Evolutionary conservation across 2,113 vertebrate species (phyloP).

Genomic region (Notarius lentiginosus): DNA sequence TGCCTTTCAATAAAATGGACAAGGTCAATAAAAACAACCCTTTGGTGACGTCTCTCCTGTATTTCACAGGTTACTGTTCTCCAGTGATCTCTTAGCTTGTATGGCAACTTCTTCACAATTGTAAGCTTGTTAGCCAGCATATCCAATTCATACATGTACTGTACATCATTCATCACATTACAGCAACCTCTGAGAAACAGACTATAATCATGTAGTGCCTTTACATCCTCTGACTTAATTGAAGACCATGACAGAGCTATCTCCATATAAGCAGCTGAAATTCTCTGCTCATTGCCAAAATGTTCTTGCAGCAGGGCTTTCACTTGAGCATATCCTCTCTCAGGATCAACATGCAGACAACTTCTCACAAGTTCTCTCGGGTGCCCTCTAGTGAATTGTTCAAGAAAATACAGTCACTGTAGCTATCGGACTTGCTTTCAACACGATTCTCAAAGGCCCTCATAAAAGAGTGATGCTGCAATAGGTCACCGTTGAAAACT

Average conservation of each 20-base stretch:
- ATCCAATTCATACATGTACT: not conserved
- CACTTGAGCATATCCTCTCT: not conserved
- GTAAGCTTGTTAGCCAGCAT: not conserved
- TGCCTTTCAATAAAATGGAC: constrained; percentile 30
- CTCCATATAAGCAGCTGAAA: constrained; percentile 36
- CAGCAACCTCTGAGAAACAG: too few relatives aligned
- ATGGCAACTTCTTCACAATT: not conserved
- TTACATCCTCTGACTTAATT: not conserved
- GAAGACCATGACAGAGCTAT: constrained; percentile 5
- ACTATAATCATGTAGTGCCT: too few relatives aligned
- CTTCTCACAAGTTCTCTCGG: not conserved
- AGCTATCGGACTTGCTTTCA: too few relatives aligned
- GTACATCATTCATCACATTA: too few relatives aligned
- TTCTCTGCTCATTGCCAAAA: constrained; percentile 26
- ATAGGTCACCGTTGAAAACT: not conserved
- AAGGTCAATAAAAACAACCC: constrained; percentile 18
- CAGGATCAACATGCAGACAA: too few relatives aligned
- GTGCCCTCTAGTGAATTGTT: not conserved
- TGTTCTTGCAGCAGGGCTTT: constrained; percentile 34
- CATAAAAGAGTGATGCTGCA: not conserved
- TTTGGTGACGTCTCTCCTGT: not conserved
- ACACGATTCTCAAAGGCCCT: too few relatives aligned
- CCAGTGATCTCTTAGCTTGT: not conserved
- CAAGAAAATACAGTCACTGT: not conserved
- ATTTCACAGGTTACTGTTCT: not conserved